These are phyloP conservation scores for Syngnathus rostellatus DNA, from an alignment of 2,797 vertebrate species.

Conservation along the genomic window DNA sequence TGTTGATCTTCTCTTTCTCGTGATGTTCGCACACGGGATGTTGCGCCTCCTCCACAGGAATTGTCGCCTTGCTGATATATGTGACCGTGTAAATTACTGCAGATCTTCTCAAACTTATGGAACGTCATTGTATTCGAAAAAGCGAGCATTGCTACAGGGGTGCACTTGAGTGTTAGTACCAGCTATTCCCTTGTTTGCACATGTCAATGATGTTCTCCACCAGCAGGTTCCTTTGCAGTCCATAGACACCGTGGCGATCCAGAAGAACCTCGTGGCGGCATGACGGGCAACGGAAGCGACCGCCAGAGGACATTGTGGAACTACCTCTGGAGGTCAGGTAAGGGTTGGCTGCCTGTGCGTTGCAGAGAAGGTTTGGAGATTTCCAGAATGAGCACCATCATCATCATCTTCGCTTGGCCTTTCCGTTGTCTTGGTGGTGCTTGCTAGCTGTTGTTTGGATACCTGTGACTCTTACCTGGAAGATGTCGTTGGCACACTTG, in stretches of 20 bases:
- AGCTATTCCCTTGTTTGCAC: slow-evolving; percentile 83
- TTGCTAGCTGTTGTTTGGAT: too few relatives aligned
- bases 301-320: slow-evolving; percentile 76
- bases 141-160: too few relatives aligned
- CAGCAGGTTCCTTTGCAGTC: slow-evolving; percentile 90
- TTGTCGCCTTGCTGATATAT: slow-evolving; percentile 32
- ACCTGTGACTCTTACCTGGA: slow-evolving; percentile 72
- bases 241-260: slow-evolving; percentile 88
- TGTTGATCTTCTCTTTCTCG: slow-evolving; percentile 87
- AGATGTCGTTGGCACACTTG: slow-evolving; percentile 93
- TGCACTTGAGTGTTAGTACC: slow-evolving; percentile 20
- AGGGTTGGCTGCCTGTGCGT: slow-evolving; percentile 82
- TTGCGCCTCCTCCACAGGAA: slow-evolving; percentile 71
- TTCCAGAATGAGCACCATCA: too few relatives aligned
- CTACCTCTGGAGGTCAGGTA: slow-evolving; percentile 84
- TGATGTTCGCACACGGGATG: slow-evolving; percentile 87
- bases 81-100: background rate
- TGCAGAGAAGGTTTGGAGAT: background rate
- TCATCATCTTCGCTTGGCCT: too few relatives aligned
- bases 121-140: too few relatives aligned
- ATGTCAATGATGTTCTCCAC: slow-evolving; percentile 98
- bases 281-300: slow-evolving; percentile 90
- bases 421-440: too few relatives aligned
- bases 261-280: slow-evolving; percentile 91
- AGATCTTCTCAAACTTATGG: too few relatives aligned